Base-by-base conservation (phyloP, 1,140 invertebrate genomes). In the Lasioglossum albipes region DNA sequence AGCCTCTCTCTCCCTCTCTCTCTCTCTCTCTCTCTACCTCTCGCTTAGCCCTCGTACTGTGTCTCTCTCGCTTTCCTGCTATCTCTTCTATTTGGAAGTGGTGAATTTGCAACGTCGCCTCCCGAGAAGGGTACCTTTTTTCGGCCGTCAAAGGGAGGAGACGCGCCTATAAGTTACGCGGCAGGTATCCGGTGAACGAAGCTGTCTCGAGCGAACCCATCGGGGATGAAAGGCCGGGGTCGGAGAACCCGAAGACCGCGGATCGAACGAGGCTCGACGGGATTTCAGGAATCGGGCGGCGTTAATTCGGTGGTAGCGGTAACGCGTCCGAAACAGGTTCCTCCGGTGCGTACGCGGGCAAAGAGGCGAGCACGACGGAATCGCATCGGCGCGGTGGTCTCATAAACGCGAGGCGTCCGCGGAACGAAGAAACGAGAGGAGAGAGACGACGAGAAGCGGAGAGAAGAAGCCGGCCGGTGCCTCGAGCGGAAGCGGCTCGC, bases 51-150 rank as follows among this genome's bases (percentile, higher is more conserved):
- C 16, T 20, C 52, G 2, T 2, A 4, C 52, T 16, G 2, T 2
- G 13, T 54, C 52, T 20, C 52, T 54, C 52, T 54, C 52, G 16
- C 52, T 54, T 2, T 54, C 52, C 6, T 12, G 16, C 52, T 54
- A 20, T 18, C 52, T 52, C 68, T 64, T 77, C 79, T 83, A 69
- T 78, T 72, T 72, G 16, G 70, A 82, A 85, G 71, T 79, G 83
- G 75, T 79, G 78, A 88, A 87, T 83, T 86, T 54, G 78, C 76
- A 75, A 41, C 64, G 78, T 16, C 65, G 52, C 68, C 31, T 36
- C 71, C 66, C 57, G 13, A 67, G 65, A 68, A 71, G 27, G 36
- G 71, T 36, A 69, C 31, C 4, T 41, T 36, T 27, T 57, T 62
- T 42, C 13, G n/a, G 20, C 36, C 6, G n/a, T 20, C 57, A 7